Base-by-base conservation (phyloP, 2,113 vertebrate genomes). In the Oostethus manadensis region DNA sequence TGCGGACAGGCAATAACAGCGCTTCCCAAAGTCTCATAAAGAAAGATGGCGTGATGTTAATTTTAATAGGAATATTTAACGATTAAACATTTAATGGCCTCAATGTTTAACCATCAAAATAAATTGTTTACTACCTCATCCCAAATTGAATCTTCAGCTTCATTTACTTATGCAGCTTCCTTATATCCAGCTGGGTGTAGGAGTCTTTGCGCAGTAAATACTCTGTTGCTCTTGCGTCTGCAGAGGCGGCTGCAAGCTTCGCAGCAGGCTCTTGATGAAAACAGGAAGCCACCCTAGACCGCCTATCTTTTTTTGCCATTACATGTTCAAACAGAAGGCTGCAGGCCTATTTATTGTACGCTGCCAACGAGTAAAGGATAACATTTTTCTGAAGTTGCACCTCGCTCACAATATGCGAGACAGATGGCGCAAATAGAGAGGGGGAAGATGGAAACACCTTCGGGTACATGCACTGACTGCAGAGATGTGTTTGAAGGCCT, bases 271-370 rank as follows among this genome's bases (percentile, higher is more conserved):
- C 23, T 58, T 60, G 71, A 77, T 74, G 70, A 70, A 62, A 67
- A 70, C 26, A 50, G 64, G 51, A 74, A 66, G 29, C 35, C 7
- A 46, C 54, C 55, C 61, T 43, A 17, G 4, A 22, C 51, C 23
- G 50, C 61, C 58, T 58, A 1, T 60, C 60, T 50, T 29, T n/a
- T 74, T 60, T 1, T 38, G 43, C 61, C 70, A 67, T 71, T 79
- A 76, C 66, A 75, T 80, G 74, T 78, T 81, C 70, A 74, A 76
- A 77, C 70, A 26, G 8, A 51, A 33, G 65, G 61, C 72, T 73
- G 57, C 18, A 46, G 62, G 76, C 67, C 26, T 64, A 6, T 71
- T 74, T 70, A 64, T 73, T 76, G 62, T 70, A 60, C 13, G 23
- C 61, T 64, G 74, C 72, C 51, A 51, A 51, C 56, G 8, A 51